Base-by-base conservation (phyloP, 1,140 invertebrate species). In the Nixonia krombeini region DNA sequence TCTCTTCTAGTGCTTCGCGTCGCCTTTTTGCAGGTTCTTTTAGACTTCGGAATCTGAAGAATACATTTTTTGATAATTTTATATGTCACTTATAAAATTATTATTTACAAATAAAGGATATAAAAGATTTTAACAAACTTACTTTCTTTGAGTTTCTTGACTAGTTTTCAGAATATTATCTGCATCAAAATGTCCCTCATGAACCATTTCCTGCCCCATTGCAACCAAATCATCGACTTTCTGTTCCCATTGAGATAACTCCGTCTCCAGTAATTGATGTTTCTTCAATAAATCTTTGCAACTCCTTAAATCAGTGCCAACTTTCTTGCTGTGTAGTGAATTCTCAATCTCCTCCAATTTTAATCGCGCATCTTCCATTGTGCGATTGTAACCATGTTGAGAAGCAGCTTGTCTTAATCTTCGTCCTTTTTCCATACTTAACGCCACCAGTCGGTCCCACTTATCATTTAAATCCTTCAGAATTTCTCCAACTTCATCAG, bases 161-260 rank as follows among this genome's bases (percentile, higher is more conserved):
- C 93, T 93, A 62, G 92, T 90, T 41, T 91, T 89, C 61, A 92
- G 85, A 61, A 99, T 97, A 67, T 93, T 92, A 7, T 89, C 89
- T 1, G 93, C 92, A 87, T 98, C 96, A 82, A 98, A 98, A 85
- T 99, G 96, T 12, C 94, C 95, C 59, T 95, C 93, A 25, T 95
- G 91, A 1, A 92, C 94, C 91, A 99, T 93, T 77, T 96, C 92
- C 61, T 94, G 89, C 8, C 95, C 96, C 56, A 90, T 87, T n/a
- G 88, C 87, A 0, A 91, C 89, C 9, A 97, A 85, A 64, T 94
- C 92, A 16, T 89, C 87, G 1, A 96, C 88, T 70, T 92, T 92
- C 42, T 89, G 87, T 63, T 94, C 90, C 89, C 93, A 94, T 35
- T 92, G 88, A 15, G 83, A 83, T 45, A 97, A 88, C 62, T 97